Percentiles rank a stretch among this genome's conserved stretches.
These are phyloP conservation scores for Psilopogon haemacephalus DNA, from an alignment of 2,113 vertebrate genomes.

Conservation along the genomic window DNA sequence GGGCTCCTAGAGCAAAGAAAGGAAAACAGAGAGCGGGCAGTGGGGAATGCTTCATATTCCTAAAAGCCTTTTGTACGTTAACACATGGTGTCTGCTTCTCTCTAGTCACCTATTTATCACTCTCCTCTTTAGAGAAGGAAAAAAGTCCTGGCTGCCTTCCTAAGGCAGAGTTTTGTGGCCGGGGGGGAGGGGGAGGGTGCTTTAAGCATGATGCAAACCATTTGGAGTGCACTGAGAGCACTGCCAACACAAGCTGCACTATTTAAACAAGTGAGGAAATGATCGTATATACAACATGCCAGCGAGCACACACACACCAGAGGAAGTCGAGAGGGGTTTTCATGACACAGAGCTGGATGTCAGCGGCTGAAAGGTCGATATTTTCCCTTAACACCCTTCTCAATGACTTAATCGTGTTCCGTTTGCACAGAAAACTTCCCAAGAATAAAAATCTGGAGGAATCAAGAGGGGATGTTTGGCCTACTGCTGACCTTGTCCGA, in stretches of 20 bases:
- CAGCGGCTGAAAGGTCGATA: slow-evolving; percentile 94
- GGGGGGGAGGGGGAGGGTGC: slow-evolving; percentile 83
- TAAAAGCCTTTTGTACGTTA: slow-evolving; percentile 81
- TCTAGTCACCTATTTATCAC: slow-evolving; percentile 85
- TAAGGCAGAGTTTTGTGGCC: slow-evolving; percentile 79
- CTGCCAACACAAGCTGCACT: slow-evolving; percentile 99
- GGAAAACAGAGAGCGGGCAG: slow-evolving; percentile 77
- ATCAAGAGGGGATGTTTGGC: slow-evolving; percentile 72
- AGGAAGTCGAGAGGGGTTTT: slow-evolving; percentile 88
- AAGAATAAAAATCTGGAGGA: slow-evolving; percentile 84
- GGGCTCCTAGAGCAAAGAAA: slow-evolving; percentile 73
- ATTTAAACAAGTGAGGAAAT: slow-evolving; percentile 99
- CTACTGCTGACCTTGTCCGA: slow-evolving; percentile 86
- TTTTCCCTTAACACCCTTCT: slow-evolving; percentile 97
- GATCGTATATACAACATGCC: slow-evolving; percentile 99
- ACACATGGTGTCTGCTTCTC: slow-evolving; percentile 83
- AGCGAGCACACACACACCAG: slow-evolving; percentile 84
- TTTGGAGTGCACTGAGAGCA: slow-evolving; percentile 92
- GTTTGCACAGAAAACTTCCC: slow-evolving; percentile 90
- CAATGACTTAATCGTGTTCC: slow-evolving; percentile 95
- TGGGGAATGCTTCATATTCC: slow-evolving; percentile 79
- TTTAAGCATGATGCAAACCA: slow-evolving; percentile 99
- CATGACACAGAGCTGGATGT: slow-evolving; percentile 87
- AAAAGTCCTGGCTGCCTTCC: slow-evolving; percentile 82
- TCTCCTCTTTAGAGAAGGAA: slow-evolving; percentile 80